phyloP scores from a whole-genome alignment of 2,113 vertebrate genomes.

The Vulpes vulpes region DNA sequence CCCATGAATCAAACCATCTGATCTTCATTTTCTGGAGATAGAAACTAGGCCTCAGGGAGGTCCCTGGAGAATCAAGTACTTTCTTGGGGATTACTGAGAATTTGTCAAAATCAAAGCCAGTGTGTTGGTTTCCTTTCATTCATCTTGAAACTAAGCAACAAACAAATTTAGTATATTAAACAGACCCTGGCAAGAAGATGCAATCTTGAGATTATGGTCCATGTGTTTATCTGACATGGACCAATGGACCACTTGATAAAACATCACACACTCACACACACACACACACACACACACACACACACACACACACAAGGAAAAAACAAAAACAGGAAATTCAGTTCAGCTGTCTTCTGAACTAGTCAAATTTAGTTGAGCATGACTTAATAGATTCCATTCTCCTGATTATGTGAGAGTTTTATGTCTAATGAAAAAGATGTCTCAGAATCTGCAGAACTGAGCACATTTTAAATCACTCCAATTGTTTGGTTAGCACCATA shows the following conservation, averaged over 20 bases:
- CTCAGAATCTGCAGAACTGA: not conserved
- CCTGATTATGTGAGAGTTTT: not conserved
- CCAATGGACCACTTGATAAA: not conserved
- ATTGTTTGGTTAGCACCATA: not conserved
- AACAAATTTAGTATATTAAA: constrained; percentile 3
- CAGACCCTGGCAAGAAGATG: not conserved
- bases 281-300: not conserved
- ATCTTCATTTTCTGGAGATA: constrained; percentile 32
- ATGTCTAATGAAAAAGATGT: not conserved
- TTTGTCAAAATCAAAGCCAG: constrained; percentile 35
- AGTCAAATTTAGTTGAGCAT: not conserved
- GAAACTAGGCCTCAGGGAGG: not conserved
- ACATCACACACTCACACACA: not conserved
- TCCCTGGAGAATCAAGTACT: not conserved
- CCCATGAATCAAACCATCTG: not conserved
- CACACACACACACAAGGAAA: not conserved
- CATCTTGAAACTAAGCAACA: constrained; percentile 40
- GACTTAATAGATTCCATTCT: not conserved
- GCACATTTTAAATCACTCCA: not conserved
- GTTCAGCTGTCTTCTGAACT: not conserved
- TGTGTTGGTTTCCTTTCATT: constrained; percentile 19
- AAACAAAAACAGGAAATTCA: constrained; percentile 21
- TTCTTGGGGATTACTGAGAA: not conserved
- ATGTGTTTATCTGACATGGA: not conserved
- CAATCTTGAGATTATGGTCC: not conserved